Evolutionary conservation across 2,888 invertebrate genomes (phyloP).

Genomic region (Drosophila differens): DNA sequence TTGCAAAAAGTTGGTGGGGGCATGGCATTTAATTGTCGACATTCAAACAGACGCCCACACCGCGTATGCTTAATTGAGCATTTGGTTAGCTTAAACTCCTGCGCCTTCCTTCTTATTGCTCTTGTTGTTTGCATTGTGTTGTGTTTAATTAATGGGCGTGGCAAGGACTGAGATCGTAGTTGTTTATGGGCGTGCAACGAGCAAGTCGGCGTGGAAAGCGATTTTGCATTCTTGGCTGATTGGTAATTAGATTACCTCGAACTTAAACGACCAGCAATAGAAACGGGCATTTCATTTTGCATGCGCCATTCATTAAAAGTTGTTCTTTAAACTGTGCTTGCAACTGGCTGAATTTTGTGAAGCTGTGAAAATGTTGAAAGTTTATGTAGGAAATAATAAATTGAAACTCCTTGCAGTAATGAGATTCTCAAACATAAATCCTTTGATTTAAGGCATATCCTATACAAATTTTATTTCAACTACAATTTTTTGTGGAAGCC

Average conservation of each 20-base stretch:
- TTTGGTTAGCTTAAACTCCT: conserved; percentile 26
- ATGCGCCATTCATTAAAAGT: not conserved
- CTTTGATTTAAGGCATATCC: too few relatives aligned
- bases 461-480: not conserved
- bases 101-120: conserved; percentile 7
- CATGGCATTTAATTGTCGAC: conserved; percentile 67
- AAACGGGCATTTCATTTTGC: not conserved
- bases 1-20: conserved; percentile 52
- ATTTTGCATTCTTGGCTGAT: conserved; percentile 30
- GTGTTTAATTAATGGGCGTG: conserved; percentile 60
- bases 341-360: not conserved
- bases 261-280: not conserved
- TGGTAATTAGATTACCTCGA: conserved; percentile 23
- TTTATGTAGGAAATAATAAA: not conserved
- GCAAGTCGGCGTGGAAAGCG: conserved; percentile 36
- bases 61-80: conserved; percentile 62
- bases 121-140: conserved; percentile 18
- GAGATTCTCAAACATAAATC: not conserved
- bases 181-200: conserved; percentile 16
- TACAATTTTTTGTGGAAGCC: not conserved
- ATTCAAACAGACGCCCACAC: conserved; percentile 16
- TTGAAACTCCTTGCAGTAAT: not conserved
- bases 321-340: not conserved
- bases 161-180: conserved; percentile 28
- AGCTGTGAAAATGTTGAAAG: too few relatives aligned